These are phyloP conservation scores for Drosophila biarmipes DNA, from an alignment of 1,140 invertebrate genomes.

Conservation along the genomic window DNA sequence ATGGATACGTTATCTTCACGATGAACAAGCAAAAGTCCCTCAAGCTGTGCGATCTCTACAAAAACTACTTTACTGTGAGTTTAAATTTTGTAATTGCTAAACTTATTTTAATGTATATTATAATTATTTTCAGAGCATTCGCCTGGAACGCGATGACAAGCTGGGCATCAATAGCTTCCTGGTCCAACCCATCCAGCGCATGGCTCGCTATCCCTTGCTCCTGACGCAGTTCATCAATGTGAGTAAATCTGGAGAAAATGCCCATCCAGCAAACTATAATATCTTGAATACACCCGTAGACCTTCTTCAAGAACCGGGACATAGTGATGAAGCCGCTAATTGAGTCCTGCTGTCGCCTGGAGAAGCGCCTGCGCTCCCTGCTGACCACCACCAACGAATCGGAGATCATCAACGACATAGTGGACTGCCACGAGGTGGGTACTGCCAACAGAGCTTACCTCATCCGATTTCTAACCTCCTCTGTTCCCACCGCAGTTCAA, in stretches of 20 bases:
- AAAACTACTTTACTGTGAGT: conserved; percentile 81
- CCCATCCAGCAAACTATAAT: neutral
- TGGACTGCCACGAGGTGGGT: conserved; percentile 77
- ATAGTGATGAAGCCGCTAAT: conserved; percentile 76
- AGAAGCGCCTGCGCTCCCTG: conserved; percentile 74
- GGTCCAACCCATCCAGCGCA: conserved; percentile 81
- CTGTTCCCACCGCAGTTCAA: conserved; percentile 65
- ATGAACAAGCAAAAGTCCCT: conserved; percentile 83
- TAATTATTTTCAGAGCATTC: conserved; percentile 61
- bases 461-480: neutral
- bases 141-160: conserved; percentile 78
- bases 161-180: conserved; percentile 84
- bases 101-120: too few relatives aligned
- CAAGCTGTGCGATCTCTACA: conserved; percentile 80
- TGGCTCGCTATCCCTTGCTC: conserved; percentile 79
- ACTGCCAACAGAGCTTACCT: neutral
- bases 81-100: too few relatives aligned
- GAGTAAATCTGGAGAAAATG: neutral
- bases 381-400: conserved; percentile 81
- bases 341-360: conserved; percentile 78
- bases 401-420: conserved; percentile 81
- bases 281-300: conserved; percentile 32
- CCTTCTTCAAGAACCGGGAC: conserved; percentile 78
- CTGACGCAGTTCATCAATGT: conserved; percentile 80
- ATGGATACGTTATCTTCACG: conserved; percentile 83